Base-by-base conservation (phyloP, 2,888 invertebrate genomes). In the Didymodactylos carnosus region DNA sequence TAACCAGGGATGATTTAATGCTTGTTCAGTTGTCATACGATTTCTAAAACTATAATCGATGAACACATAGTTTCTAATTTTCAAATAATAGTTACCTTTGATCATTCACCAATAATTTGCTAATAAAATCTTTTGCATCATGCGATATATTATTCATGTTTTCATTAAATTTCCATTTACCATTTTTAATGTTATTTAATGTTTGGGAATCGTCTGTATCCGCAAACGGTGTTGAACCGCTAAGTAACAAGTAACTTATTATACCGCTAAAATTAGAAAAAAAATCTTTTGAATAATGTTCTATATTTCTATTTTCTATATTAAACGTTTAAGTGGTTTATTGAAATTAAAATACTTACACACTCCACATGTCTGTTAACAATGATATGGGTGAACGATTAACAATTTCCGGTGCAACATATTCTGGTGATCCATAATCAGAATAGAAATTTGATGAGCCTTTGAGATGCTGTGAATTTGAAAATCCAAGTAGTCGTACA, bases 311-410 rank as follows among this genome's bases (percentile, higher is more conserved):
- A n/a, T n/a, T n/a, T n/a, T n/a, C n/a, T n/a, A n/a, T n/a, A n/a
- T n/a, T n/a, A n/a, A n/a, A n/a, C n/a, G n/a, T n/a, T n/a, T n/a
- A n/a, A n/a, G n/a, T n/a, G n/a, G n/a, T n/a, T n/a, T n/a, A n/a
- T n/a, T n/a, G 35, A 13, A 2, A n/a, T 19, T 1, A 27, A 35
- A 62, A 19, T 8, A 35, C 35, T 11, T 62, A 62, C 62, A 62
- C n/a, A n/a, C 90, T 89, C 94, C 94, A 94, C 90, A 94, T 89
- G 80, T 94, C 94, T 0, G 92, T 89, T 0, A 88, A 86, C 79
- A 88, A 88, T 39, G 89, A 87, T 5, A 92, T 90, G 2, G 91
- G 91, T 79, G 91, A 90, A 1, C 90, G 90, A 77, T 88, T 88
- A 0, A 90, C 90, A 11, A 90, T 87, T 84, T 94, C 94, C 0